These are phyloP conservation scores for Epinephelus coioides DNA, from an alignment of 2,797 vertebrate species.

Conservation along the genomic window DNA sequence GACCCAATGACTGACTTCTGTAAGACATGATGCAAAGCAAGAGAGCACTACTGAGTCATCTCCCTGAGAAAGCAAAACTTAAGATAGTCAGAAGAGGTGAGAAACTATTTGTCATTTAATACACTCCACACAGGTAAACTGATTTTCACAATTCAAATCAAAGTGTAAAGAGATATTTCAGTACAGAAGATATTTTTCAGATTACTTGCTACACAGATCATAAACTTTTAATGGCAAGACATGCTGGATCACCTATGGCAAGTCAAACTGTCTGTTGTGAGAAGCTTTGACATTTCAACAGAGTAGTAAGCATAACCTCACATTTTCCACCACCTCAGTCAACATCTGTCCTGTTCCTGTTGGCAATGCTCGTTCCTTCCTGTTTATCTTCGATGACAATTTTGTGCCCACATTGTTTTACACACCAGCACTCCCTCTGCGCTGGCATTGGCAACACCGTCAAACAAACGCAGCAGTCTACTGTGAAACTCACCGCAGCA, in stretches of 20 bases:
- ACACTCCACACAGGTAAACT: too few relatives aligned
- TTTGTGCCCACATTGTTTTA: slow-evolving; percentile 44
- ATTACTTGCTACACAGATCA: neutral
- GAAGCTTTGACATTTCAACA: neutral
- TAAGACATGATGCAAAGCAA: slow-evolving; percentile 34
- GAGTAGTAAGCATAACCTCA: neutral
- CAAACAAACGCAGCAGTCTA: slow-evolving; percentile 39
- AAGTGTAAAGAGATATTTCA: neutral
- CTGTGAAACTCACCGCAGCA: slow-evolving; percentile 44
- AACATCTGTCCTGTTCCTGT: slow-evolving; percentile 14
- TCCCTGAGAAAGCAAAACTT: slow-evolving; percentile 9
- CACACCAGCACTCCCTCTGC: slow-evolving; percentile 20
- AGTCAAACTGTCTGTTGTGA: neutral
- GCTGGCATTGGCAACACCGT: slow-evolving; percentile 37
- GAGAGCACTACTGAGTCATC: slow-evolving; percentile 38
- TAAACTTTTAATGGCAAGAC: neutral
- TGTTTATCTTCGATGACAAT: slow-evolving; percentile 45
- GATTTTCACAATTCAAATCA: neutral
- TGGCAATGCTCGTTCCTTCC: neutral
- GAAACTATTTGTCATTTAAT: neutral
- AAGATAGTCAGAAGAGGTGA: neutral
- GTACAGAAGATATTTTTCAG: neutral
- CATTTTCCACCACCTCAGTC: neutral
- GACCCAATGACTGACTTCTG: slow-evolving; percentile 54
- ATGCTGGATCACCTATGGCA: neutral